Conservation (phyloP, 2,113 vertebrate genomes). For the Platanista minor region DNA sequence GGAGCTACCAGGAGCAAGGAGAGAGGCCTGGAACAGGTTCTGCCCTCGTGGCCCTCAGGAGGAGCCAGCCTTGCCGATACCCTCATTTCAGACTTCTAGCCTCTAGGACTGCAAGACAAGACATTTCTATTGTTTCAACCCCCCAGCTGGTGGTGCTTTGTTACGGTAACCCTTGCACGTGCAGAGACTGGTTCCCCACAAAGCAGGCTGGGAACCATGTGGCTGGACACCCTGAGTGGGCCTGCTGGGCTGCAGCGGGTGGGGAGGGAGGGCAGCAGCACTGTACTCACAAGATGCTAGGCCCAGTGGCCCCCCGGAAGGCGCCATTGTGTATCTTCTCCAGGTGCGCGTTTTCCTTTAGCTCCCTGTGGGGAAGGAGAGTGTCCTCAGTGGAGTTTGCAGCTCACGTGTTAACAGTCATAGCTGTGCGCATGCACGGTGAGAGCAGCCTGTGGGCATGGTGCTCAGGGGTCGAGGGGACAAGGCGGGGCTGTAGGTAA, state of each 20-base stretch:
- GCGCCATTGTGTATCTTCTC: conserved; percentile 86
- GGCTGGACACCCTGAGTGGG: background rate
- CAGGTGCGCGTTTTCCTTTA: conserved; percentile 89
- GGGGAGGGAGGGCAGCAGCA: background rate
- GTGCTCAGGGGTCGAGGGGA: background rate
- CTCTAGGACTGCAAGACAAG: background rate
- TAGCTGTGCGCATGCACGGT: accelerated
- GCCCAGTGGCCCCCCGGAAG: conserved; percentile 88
- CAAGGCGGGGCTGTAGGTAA: background rate
- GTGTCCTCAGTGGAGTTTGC: background rate
- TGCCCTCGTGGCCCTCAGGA: background rate
- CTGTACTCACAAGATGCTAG: conserved; percentile 87
- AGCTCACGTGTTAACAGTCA: background rate
- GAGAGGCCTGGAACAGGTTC: background rate
- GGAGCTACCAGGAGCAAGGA: background rate
- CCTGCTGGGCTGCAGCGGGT: background rate
- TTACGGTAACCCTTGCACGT: background rate
- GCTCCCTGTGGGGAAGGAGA: conserved; percentile 80
- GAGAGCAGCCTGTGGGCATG: background rate
- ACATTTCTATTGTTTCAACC: background rate
- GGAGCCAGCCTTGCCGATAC: background rate
- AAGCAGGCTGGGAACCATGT: background rate
- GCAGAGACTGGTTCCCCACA: background rate
- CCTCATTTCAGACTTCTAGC: background rate
- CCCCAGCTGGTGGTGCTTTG: background rate